Conservation (phyloP, 2,888 invertebrate species). For the Pollenia angustigena region DNA sequence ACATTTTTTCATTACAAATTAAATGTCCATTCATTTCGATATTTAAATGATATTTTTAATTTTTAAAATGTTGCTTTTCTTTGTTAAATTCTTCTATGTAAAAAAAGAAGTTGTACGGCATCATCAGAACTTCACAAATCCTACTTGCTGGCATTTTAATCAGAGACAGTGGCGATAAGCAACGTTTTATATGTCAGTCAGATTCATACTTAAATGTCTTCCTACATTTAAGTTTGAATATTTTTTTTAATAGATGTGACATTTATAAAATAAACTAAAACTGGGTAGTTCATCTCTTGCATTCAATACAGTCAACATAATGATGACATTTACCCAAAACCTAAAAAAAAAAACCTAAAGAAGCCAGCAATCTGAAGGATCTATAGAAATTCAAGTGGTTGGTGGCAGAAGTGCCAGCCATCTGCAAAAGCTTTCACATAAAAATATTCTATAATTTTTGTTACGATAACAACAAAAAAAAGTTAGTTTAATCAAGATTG, state of each 20-base stretch:
- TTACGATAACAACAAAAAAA: slow-evolving; percentile 28
- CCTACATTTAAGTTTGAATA: slow-evolving; percentile 5
- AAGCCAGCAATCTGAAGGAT: slow-evolving; percentile 16
- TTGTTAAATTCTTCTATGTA: too few species aligned
- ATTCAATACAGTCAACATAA: slow-evolving; percentile 34
- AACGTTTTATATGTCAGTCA: slow-evolving; percentile 15
- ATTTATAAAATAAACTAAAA: slow-evolving; percentile 11
- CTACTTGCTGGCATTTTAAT: not conserved
- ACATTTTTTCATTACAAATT: too few species aligned
- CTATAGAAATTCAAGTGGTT: slow-evolving; percentile 54
- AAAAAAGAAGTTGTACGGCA: not conserved
- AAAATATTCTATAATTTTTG: slow-evolving; percentile 34
- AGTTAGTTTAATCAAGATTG: slow-evolving; percentile 21
- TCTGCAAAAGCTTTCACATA: slow-evolving; percentile 18
- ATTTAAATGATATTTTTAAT: too few species aligned
- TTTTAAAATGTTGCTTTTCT: too few species aligned
- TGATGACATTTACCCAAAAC: slow-evolving; percentile 50
- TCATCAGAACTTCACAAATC: not conserved
- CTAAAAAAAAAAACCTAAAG: not conserved
- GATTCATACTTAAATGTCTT: too few species aligned
- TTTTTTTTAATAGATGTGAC: not conserved
- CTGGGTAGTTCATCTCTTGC: not conserved
- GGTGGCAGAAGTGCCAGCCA: not conserved
- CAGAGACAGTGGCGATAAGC: not conserved
- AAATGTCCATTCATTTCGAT: too few species aligned